Base-by-base conservation (phyloP, 2,113 vertebrate species). In the Cinclus mexicanus region DNA sequence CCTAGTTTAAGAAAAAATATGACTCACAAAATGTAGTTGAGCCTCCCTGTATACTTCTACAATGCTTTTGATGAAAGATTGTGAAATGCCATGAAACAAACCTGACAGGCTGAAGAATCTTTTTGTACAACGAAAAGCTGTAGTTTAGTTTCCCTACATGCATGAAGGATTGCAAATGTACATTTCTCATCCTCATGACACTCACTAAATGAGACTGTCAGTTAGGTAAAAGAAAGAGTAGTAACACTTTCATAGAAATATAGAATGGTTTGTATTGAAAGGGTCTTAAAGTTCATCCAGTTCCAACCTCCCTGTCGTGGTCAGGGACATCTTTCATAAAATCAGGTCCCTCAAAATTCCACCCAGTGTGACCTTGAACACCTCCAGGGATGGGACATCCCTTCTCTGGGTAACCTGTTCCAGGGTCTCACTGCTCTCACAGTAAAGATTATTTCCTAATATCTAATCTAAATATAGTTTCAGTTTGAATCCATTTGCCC, bases 61-160 rank as follows among this genome's bases (percentile, higher is more conserved):
- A 87, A 31, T 49, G 19, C 3, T 79, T 89, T 85, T 69, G 49
- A 79, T 79, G 74, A 75, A 79, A 91, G 33, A 64, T 10, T 71
- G 24, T 60, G 57, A 93, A 93, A 57, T 68, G 31, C 31, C 24
- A 76, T 91, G 93, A 93, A 96, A 80, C 20, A 80, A 90, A 92
- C 7, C 12, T 90, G 94, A 83, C 88, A 94, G 9, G 24, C 31
- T 82, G 71, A 90, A 88, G 10, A 79, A 64, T 42, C 33, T 71
- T 37, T 68, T 82, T 14, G 7, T 87, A 59, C 44, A 64, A 79
- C 0, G 6, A 82, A 95, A 96, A 82, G 28, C 19, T 46, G 56
- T 10, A 3, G 35, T 95, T 71, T n/a, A 52, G 17, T n/a, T 90
- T 90, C 22, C 46, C 28, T 94, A 29, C 37, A 31, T 28, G 44